Base-by-base conservation (phyloP, 2,888 invertebrate genomes). In the Allophyes oxyacanthae region DNA sequence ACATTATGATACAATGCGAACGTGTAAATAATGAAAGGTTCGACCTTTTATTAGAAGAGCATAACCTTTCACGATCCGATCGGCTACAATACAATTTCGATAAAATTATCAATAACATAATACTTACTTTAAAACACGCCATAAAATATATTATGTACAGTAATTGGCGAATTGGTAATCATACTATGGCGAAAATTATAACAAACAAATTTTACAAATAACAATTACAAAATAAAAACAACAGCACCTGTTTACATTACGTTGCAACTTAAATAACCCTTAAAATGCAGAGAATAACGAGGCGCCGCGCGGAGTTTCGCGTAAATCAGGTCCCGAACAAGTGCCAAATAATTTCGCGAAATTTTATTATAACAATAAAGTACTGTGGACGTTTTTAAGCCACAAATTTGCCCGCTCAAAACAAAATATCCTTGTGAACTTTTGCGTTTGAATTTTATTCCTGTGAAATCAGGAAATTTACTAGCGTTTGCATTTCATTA, bases 321-420 rank as follows among this genome's bases (percentile, higher is more conserved):
- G 78, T 90, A 89, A 89, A 89, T 90, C 86, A 87, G 76, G 61
- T 50, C 65, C 56, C 56, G 55, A 83, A 80, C 81, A 82, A 84
- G 82, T 82, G 80, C 81, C 82, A 81, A 86, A 89, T 86, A 86
- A 88, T 83, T 87, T 84, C 54, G 77, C 74, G 73, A 76, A 82
- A 85, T 82, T 89, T 90, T 90, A 89, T 88, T 82, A 84, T 82
- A 85, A 89, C 86, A 87, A 89, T 90, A 90, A 90, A 89, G 72
- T 79, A 78, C 69, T 58, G 64, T 30, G 64, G 85, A 85, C 83
- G 74, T 86, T 87, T 85, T 85, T 79, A 82, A 82, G 62, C 78
- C 86, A 81, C 85, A 85, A 86, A 86, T 88, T 85, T 79, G 76
- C 78, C 72, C 52, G 80, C 77, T 79, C 65, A 77, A 83, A 87